These are phyloP conservation scores for Melanaphis sacchari DNA, from an alignment of 1,140 invertebrate genomes.

Conservation along the genomic window DNA sequence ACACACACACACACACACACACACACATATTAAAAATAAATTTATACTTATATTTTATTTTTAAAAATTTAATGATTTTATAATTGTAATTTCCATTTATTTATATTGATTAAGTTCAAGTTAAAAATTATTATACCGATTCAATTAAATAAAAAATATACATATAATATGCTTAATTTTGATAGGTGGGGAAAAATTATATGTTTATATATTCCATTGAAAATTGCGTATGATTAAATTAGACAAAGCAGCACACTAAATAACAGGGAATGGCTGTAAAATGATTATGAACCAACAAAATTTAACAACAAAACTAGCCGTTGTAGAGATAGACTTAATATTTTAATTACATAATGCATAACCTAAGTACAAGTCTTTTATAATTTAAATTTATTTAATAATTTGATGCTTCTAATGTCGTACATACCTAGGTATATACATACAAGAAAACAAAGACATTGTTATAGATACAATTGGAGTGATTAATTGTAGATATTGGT, in stretches of 20 bases:
- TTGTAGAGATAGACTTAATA: not conserved
- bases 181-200: not conserved
- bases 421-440: not conserved
- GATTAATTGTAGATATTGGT: too few species aligned
- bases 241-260: not conserved
- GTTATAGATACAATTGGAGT: too few species aligned
- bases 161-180: not conserved
- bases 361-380: not conserved
- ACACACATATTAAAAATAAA: too few species aligned
- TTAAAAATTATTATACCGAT: not conserved
- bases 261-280: not conserved
- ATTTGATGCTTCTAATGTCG: not conserved
- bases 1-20: too few species aligned
- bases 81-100: too few species aligned
- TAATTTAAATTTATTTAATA: not conserved
- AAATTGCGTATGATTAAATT: not conserved
- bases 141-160: not conserved
- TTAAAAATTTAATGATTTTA: too few species aligned
- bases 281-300: not conserved
- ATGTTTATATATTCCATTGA: not conserved
- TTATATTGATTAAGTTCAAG: not conserved
- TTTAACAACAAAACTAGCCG: not conserved
- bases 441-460: not conserved
- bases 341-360: not conserved
- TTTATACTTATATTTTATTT: too few species aligned